Evolutionary conservation across 2,888 invertebrate genomes (phyloP).

Genomic region (Campoplex nolae): DNA sequence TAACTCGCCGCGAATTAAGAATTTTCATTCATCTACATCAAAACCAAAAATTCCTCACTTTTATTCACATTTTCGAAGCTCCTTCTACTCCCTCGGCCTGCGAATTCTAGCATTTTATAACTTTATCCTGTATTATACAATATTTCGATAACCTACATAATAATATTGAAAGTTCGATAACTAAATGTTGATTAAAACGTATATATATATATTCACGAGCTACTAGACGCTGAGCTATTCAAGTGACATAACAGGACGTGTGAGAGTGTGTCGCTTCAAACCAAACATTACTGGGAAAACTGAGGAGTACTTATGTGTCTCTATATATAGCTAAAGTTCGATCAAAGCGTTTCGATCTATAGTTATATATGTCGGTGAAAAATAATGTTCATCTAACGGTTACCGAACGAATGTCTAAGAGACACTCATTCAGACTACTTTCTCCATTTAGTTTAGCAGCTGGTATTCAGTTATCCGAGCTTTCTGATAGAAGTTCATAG

Average conservation of each 20-base stretch:
- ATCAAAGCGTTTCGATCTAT: neutral
- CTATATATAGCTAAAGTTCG: neutral
- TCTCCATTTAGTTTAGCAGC: conserved; percentile 51
- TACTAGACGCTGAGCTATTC: conserved; percentile 14
- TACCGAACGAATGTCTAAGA: conserved; percentile 63
- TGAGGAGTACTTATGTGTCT: neutral
- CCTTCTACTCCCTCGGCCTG: too few species aligned
- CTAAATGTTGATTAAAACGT: neutral
- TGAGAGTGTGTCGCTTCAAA: conserved; percentile 35
- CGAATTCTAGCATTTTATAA: too few species aligned
- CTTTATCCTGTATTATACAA: neutral
- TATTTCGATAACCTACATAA: neutral
- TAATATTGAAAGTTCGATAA: conserved; percentile 15
- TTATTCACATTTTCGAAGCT: too few species aligned
- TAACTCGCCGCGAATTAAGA: neutral
- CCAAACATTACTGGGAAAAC: conserved; percentile 41
- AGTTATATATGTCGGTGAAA: conserved; percentile 15
- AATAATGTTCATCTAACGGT: conserved; percentile 59
- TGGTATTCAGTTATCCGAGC: conserved; percentile 46
- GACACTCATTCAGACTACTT: conserved; percentile 60
- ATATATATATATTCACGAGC: neutral
- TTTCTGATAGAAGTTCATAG: conserved; percentile 44
- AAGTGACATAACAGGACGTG: conserved; percentile 60
- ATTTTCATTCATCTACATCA: neutral
- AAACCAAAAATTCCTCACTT: neutral